Conservation (phyloP, 2,888 invertebrate genomes). For the Steinernema hermaphroditum region DNA sequence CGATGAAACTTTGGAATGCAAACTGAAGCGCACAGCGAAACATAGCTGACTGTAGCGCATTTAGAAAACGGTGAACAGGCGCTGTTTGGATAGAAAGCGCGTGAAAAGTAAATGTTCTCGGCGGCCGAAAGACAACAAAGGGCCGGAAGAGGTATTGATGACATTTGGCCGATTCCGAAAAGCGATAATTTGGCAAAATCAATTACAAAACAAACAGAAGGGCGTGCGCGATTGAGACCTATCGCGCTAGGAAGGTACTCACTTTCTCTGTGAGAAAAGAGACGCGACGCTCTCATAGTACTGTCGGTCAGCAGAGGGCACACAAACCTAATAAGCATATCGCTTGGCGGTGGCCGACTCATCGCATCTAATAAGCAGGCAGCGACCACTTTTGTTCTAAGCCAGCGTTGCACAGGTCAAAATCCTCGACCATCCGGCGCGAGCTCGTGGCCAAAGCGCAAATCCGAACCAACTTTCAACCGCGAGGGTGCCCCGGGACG, state of each 20-base stretch:
- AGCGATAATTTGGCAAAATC: constrained; percentile 9
- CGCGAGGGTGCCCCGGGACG: neutral
- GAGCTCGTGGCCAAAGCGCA: neutral
- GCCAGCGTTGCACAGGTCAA: constrained; percentile 24
- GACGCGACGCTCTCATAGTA: neutral
- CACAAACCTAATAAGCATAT: constrained; percentile 30
- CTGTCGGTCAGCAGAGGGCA: neutral
- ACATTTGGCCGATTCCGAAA: neutral
- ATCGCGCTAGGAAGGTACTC: neutral
- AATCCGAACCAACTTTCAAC: constrained; percentile 14
- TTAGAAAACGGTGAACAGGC: too few relatives aligned
- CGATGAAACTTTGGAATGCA: too few relatives aligned
- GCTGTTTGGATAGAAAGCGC: neutral
- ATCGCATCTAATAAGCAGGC: neutral
- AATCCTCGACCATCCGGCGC: constrained; percentile 6
- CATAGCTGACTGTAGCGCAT: too few relatives aligned
- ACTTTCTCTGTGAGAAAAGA: neutral
- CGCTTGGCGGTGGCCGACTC: constrained; percentile 5
- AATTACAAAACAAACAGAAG: constrained; percentile 27
- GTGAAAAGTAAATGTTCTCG: neutral
- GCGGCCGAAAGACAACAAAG: neutral
- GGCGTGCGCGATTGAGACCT: neutral
- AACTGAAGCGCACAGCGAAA: too few relatives aligned
- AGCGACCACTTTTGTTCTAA: constrained; percentile 17
- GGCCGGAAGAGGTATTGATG: constrained; percentile 20